Base-by-base conservation (phyloP, 2,113 vertebrate species). In the Semnornis frantzii region DNA sequence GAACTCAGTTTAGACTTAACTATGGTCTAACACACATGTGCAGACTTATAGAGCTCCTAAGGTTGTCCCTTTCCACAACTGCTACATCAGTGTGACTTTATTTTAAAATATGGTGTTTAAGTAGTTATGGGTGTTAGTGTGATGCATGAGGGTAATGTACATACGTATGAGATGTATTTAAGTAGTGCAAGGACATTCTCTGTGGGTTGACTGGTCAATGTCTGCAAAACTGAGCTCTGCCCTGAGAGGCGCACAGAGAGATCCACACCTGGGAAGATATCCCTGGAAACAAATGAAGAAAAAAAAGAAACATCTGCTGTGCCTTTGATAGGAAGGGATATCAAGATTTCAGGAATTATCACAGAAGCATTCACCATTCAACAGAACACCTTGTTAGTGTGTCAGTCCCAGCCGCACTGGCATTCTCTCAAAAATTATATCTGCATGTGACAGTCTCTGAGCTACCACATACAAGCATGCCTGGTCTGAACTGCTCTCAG, bases 401-500 rank as follows among this genome's bases (percentile, higher is more conserved):
- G 48, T 82, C 72, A 74, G 25, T 14, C 37, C 12, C 77, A 72
- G 73, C 85, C 70, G 74, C 64, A 17, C 34, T 87, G 87, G 72
- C 87, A 14, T 8, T 4, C 39, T 77, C 59, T 85, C 92, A 87
- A 90, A 85, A 93, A 27, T 30, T 52, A 10, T 65, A 8, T 66
- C 75, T 33, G 52, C 95, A 91, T 75, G 62, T 90, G 93, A 93
- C 25, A 7, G 16, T 55, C 39, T 55, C 82, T 83, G 58, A 93
- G 72, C 74, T 62, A 73, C 87, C 50, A 42, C 62, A 44, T 80
- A 71, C 75, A 63, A 62, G 74, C 57, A 86, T 77, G 90, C 80
- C 92, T 63, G 54, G 60, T 94, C 82, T 83, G 87, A 94, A 87
- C 94, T 73, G 95, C 94, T 95, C 93, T 63, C 84, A 90, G 94